Evolutionary conservation across 1,140 invertebrate species (phyloP).

Genomic region (Pollicipes pollicipes): DNA sequence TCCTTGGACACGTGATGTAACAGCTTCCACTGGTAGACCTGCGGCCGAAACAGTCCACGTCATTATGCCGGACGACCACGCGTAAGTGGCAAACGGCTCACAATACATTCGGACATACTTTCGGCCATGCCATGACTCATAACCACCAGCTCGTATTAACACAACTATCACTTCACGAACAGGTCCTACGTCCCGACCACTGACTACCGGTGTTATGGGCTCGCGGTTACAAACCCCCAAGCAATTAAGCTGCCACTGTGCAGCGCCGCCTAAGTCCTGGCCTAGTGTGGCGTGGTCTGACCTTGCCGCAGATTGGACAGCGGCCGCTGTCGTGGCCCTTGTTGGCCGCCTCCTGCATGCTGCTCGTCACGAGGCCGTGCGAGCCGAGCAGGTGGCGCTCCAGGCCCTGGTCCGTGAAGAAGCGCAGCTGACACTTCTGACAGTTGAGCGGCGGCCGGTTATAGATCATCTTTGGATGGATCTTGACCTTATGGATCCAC

Average conservation of each 20-base stretch:
- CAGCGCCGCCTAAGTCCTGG: too few relatives aligned
- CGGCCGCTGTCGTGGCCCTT: constrained; percentile 82
- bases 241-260: too few relatives aligned
- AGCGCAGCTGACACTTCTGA: constrained; percentile 82
- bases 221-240: too few relatives aligned
- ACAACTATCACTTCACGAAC: too few relatives aligned
- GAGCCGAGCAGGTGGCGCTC: constrained; percentile 82
- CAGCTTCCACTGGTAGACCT: constrained; percentile 83
- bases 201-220: too few relatives aligned
- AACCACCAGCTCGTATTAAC: too few relatives aligned
- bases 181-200: too few relatives aligned
- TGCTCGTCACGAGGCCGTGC: constrained; percentile 81
- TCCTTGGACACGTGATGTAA: constrained; percentile 75
- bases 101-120: not conserved
- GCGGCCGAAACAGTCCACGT: constrained; percentile 21
- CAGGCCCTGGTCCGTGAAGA: constrained; percentile 67
- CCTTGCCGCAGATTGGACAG: constrained; percentile 79
- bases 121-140: not conserved
- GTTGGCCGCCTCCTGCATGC: constrained; percentile 88
- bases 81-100: too few relatives aligned
- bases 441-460: constrained; percentile 84
- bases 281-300: too few relatives aligned
- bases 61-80: not conserved
- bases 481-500: constrained; percentile 90
- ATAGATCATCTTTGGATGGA: constrained; percentile 89